phyloP scores from a whole-genome alignment of 1,140 invertebrate genomes.

The Calosoma granatense region DNA sequence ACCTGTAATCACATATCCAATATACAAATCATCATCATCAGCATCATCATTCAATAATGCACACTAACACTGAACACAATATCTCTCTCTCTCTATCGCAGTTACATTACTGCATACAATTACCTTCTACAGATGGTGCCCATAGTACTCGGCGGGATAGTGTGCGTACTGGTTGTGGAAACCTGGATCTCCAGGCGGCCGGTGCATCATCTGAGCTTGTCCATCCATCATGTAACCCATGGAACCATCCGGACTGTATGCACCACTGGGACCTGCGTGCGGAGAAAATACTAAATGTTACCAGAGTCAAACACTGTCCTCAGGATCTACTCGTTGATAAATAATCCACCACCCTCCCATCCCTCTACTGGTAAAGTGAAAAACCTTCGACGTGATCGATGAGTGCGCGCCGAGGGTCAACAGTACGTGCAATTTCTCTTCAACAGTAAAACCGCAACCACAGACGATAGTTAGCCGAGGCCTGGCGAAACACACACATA shows the following conservation, averaged over 20 bases:
- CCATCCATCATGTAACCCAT: constrained; percentile 98
- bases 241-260: constrained; percentile 86
- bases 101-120: neutral
- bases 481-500: no score
- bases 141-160: constrained; percentile 83
- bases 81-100: neutral
- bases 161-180: constrained; percentile 86
- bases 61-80: neutral
- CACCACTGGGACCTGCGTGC: constrained; percentile 83
- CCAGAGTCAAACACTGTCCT: constrained; percentile 33
- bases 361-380: constrained; percentile 9
- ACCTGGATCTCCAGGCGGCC: constrained; percentile 77
- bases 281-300: constrained; percentile 70
- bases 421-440: constrained; percentile 65
- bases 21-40: neutral
- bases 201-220: constrained; percentile 87
- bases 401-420: constrained; percentile 57
- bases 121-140: constrained; percentile 67
- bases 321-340: constrained; percentile 14
- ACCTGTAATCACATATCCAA: neutral
- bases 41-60: neutral
- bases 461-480: no score
- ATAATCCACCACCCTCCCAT: constrained; percentile 13
- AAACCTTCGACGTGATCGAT: constrained; percentile 58
- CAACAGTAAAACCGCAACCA: no score